Evolutionary conservation across 2,113 vertebrate genomes (phyloP).

Genomic region (Lagenorhynchus albirostris): DNA sequence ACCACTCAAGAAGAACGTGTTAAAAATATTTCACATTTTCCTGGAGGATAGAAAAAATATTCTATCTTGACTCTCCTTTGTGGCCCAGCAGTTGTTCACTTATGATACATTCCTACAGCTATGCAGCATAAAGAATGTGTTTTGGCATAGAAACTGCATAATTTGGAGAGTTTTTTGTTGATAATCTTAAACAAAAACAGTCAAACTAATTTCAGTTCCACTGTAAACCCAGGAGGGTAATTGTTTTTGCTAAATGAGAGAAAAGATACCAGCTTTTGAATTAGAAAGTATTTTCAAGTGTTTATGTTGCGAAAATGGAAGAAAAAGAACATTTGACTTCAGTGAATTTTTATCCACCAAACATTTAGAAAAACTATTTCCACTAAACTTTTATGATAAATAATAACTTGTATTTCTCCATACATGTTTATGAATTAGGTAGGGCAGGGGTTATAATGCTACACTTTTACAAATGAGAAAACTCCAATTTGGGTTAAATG

Average conservation of each 20-base stretch:
- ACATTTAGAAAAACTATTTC: not conserved
- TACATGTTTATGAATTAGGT: not conserved
- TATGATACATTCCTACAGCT: not conserved
- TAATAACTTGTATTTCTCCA: not conserved
- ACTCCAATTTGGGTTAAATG: not conserved
- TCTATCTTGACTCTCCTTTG: not conserved
- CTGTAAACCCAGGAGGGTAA: slow-evolving; percentile 2
- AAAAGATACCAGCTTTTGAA: slow-evolving; percentile 43
- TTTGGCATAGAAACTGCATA: slow-evolving; percentile 34
- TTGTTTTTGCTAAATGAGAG: slow-evolving; percentile 24
- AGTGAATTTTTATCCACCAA: slow-evolving; percentile 18
- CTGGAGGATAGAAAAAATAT: not conserved
- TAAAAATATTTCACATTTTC: slow-evolving; percentile 39
- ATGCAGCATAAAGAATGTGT: slow-evolving; percentile 13
- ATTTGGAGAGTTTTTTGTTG: slow-evolving; percentile 58
- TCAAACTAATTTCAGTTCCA: slow-evolving; percentile 48
- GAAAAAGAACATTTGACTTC: slow-evolving; percentile 16
- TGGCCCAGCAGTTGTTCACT: not conserved
- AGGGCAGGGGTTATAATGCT: not conserved
- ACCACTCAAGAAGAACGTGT: not conserved
- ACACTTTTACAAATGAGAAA: slow-evolving; percentile 17
- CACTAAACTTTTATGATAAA: not conserved
- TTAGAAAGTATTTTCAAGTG: slow-evolving; percentile 48
- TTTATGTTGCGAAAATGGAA: slow-evolving; percentile 24
- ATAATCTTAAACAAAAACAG: slow-evolving; percentile 63